phyloP scores from a whole-genome alignment of 2,888 invertebrate genomes.

The Artemia sp. region DNA sequence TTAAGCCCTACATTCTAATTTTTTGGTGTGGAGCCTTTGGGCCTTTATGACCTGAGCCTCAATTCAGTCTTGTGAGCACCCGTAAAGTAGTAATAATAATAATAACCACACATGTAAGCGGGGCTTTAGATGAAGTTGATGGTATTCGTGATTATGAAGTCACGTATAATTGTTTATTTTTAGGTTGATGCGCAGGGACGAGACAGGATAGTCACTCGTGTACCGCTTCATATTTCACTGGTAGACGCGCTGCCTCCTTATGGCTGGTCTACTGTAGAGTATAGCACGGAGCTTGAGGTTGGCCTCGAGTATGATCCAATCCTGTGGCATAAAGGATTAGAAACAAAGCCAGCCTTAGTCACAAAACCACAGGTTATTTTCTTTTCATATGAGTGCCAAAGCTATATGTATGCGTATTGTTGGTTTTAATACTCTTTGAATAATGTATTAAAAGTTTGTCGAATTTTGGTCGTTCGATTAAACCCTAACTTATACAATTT shows the following conservation, averaged over 20 bases:
- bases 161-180: conserved; percentile 18
- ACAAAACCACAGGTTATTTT: conserved; percentile 26
- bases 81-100: background rate
- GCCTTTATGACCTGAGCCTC: background rate
- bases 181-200: conserved; percentile 29
- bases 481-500: too few species aligned
- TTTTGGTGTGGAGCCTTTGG: background rate
- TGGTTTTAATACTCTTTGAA: too few species aligned
- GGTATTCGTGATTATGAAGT: background rate
- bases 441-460: too few species aligned
- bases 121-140: conserved; percentile 4
- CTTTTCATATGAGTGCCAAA: too few species aligned
- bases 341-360: conserved; percentile 29
- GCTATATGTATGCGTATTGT: too few species aligned
- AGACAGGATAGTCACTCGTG: conserved; percentile 32
- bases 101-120: too few species aligned
- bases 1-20: background rate
- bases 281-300: conserved; percentile 33
- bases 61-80: too few species aligned
- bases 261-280: conserved; percentile 34
- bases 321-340: conserved; percentile 32
- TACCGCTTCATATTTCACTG: conserved; percentile 34
- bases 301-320: conserved; percentile 33
- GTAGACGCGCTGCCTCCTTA: conserved; percentile 32
- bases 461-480: too few species aligned